Evolutionary conservation across 2,888 invertebrate species (phyloP).

Genomic region (Theodoxus fluviatilis): DNA sequence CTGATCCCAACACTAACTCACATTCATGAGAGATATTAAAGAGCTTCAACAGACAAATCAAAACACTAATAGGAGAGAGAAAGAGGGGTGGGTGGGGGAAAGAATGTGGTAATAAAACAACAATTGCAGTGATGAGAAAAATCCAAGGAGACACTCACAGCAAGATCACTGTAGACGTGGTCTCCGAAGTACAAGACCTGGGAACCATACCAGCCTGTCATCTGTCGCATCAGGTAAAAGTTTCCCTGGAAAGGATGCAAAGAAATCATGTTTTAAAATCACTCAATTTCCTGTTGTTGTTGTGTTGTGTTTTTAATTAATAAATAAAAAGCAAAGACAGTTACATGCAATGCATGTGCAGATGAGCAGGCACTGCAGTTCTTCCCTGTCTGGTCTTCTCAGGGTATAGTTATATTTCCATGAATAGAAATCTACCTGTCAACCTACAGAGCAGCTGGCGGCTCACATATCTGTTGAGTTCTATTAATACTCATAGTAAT

Average conservation of each 20-base stretch:
- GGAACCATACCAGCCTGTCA: slow-evolving; percentile 90
- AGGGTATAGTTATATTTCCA: no score
- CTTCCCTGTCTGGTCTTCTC: no score
- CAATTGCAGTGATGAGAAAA: not conserved
- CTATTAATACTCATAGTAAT: no score
- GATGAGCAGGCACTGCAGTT: no score
- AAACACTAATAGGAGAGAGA: not conserved
- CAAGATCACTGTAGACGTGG: slow-evolving; percentile 96
- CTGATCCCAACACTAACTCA: not conserved
- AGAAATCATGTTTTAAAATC: no score
- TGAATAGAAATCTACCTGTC: no score
- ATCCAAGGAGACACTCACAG: slow-evolving; percentile 65
- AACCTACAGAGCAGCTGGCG: no score
- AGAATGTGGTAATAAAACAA: not conserved
- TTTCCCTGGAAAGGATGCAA: slow-evolving; percentile 81
- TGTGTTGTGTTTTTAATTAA: no score
- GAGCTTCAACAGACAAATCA: not conserved
- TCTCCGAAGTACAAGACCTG: slow-evolving; percentile 97
- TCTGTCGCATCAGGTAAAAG: slow-evolving; percentile 85
- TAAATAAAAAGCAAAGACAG: not conserved
- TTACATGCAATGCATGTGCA: not conserved
- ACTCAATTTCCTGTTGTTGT: no score
- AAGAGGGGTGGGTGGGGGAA: no score
- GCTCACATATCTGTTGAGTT: no score
- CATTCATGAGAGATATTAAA: not conserved